Base-by-base conservation (phyloP, 1,140 invertebrate species). In the Babylonia areolata region DNA sequence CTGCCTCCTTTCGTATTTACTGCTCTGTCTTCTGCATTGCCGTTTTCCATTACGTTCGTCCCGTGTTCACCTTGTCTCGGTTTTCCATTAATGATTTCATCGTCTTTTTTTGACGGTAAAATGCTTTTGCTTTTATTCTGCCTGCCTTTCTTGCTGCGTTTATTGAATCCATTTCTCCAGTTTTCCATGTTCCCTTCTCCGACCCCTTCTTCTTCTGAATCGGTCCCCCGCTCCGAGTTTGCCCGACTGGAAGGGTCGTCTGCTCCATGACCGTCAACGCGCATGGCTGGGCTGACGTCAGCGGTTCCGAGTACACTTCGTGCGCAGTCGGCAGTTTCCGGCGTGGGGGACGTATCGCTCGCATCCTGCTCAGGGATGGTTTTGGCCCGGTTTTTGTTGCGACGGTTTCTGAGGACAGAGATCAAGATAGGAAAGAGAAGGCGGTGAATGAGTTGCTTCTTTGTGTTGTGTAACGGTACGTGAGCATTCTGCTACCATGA, bases 101-200 rank as follows among this genome's bases (percentile, higher is more conserved):
- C 79, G 20, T n/a, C 33, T 15, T 79, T 42, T 37, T 82, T 82
- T 2, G 77, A 42, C 40, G 77, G 39, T 3, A 11, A 40, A 11
- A 23, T 23, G 40, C 28, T 28, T 35, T 87, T 71, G 71, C 69
- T 85, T 23, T 87, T 85, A n/a, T 81, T 87, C 31, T 75, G 42
- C 51, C 73, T 85, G 23, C 84, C 80, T 81, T 78, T 85, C 64
- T 75, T 81, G n/a, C 42, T 51, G 0, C 84, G 40, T 77, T 81
- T 87, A 78, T 85, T 58, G 46, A 75, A 69, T 28, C 58, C 58
- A 23, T 23, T 64, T 3, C 39, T 58, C 46, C 23, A 42, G 20
- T 78, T 69, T 39, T 85, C 79, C 69, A 58, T 77, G 37, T n/a
- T n/a, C n/a, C n/a, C n/a, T n/a, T n/a, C n/a, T n/a, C n/a, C n/a